Evolutionary conservation across 2,797 vertebrate genomes (phyloP).

Genomic region (Nasua narica): DNA sequence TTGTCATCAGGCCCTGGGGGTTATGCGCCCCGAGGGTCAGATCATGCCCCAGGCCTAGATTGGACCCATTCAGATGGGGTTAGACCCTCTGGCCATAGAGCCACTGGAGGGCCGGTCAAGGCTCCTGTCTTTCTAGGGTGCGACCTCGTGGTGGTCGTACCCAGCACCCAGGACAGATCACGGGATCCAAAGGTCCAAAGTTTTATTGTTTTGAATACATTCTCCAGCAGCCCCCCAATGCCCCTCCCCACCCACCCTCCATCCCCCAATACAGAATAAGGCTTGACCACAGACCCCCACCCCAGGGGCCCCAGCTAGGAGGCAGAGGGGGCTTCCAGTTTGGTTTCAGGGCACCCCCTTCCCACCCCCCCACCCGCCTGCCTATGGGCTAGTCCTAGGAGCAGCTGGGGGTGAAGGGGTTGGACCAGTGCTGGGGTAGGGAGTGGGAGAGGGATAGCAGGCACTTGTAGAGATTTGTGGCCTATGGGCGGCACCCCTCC

Average conservation of each 20-base stretch:
- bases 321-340: constrained; percentile 75
- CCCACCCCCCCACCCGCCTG: constrained; percentile 28
- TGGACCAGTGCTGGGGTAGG: constrained; percentile 32
- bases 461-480: constrained; percentile 75
- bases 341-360: constrained; percentile 70
- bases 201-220: constrained; percentile 75
- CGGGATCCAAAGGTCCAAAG: constrained; percentile 56
- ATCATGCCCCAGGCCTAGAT: background rate
- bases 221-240: constrained; percentile 58
- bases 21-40: background rate
- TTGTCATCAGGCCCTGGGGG: background rate
- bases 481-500: constrained; percentile 61
- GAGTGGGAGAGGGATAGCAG: constrained; percentile 57
- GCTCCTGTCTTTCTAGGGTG: background rate
- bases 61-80: background rate
- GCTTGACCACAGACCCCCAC: constrained; percentile 68
- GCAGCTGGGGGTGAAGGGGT: constrained; percentile 51
- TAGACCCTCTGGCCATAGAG: background rate
- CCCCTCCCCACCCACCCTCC: constrained; percentile 48
- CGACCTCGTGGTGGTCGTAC: background rate
- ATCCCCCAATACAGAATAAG: constrained; percentile 73
- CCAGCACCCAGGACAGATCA: constrained; percentile 28
- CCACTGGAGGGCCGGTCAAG: background rate
- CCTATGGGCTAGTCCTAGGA: constrained; percentile 64
- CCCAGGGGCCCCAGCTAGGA: constrained; percentile 68